These are phyloP conservation scores for Antheraea pernyi DNA, from an alignment of 1,140 invertebrate genomes.

Conservation along the genomic window DNA sequence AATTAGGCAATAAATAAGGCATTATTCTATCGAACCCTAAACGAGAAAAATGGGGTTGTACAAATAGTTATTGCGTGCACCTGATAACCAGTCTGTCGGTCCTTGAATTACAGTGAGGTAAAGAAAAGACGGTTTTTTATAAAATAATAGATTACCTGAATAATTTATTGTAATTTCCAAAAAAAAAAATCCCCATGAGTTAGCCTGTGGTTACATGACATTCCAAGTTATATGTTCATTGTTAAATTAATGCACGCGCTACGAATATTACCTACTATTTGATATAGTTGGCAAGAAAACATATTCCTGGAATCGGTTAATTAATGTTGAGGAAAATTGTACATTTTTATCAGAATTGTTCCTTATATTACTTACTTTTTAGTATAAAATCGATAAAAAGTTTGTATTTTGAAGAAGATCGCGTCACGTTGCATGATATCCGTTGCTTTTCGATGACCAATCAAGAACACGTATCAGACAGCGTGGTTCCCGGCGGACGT, in stretches of 20 bases:
- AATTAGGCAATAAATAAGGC: neutral
- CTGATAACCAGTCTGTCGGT: constrained; percentile 20
- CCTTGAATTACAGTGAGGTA: constrained; percentile 24
- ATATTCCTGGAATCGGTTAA: neutral
- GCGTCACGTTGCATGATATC: neutral
- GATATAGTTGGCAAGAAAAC: neutral
- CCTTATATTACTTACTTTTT: neutral
- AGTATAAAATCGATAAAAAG: neutral
- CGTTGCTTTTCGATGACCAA: neutral
- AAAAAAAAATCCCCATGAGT: neutral
- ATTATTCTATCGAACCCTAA: constrained; percentile 21
- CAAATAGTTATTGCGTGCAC: constrained; percentile 18
- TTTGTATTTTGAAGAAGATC: neutral
- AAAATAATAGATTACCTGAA: neutral
- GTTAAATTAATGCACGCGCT: neutral
- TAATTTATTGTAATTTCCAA: neutral
- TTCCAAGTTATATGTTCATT: neutral
- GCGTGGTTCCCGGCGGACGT: constrained; percentile 7
- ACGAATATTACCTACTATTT: neutral
- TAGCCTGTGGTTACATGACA: neutral
- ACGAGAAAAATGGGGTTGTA: constrained; percentile 24
- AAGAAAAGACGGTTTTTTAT: neutral
- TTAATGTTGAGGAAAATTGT: constrained; percentile 3
- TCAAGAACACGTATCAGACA: neutral
- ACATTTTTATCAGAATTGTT: neutral